Percentiles rank a stretch among this genome's conserved stretches.
These are phyloP conservation scores for Melangyna quadrimaculata DNA, from an alignment of 2,888 invertebrate genomes.

Conservation along the genomic window DNA sequence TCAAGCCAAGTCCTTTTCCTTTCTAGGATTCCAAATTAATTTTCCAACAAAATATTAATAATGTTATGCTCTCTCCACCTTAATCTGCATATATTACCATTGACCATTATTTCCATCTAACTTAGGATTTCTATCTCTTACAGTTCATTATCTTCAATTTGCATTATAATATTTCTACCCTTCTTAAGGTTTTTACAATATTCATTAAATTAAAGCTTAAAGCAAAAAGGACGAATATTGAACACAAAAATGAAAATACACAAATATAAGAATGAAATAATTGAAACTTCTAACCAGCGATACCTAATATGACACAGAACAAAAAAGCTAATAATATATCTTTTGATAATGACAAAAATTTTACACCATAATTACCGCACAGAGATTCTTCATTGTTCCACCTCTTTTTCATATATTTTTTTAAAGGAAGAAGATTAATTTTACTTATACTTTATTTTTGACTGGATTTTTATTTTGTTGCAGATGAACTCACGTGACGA, in stretches of 20 bases:
- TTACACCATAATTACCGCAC: conserved; percentile 15
- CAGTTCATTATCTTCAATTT: conserved; percentile 35
- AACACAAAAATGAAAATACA: neutral
- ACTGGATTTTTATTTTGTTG: conserved; percentile 76
- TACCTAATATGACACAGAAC: conserved; percentile 17
- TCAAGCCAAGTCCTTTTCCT: neutral
- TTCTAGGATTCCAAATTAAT: conserved; percentile 14
- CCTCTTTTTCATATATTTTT: neutral
- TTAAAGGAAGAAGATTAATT: neutral
- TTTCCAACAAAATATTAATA: conserved; percentile 4
- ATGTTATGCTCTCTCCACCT: neutral
- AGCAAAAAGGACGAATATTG: conserved; percentile 10
- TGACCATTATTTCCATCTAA: conserved; percentile 14
- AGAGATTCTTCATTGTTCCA: neutral
- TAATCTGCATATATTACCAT: neutral
- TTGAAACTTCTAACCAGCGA: neutral
- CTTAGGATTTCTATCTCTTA: conserved; percentile 6
- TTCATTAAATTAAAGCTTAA: conserved; percentile 5
- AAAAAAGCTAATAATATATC: conserved; percentile 3
- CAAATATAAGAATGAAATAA: neutral
- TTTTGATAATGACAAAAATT: conserved; percentile 16
- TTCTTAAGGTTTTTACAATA: conserved; percentile 21
- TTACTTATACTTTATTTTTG: conserved; percentile 65
- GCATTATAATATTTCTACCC: conserved; percentile 31
- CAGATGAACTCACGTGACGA: conserved; percentile 93